Conservation (phyloP, 1,140 invertebrate genomes). For the Neodiprion lecontei region DNA sequence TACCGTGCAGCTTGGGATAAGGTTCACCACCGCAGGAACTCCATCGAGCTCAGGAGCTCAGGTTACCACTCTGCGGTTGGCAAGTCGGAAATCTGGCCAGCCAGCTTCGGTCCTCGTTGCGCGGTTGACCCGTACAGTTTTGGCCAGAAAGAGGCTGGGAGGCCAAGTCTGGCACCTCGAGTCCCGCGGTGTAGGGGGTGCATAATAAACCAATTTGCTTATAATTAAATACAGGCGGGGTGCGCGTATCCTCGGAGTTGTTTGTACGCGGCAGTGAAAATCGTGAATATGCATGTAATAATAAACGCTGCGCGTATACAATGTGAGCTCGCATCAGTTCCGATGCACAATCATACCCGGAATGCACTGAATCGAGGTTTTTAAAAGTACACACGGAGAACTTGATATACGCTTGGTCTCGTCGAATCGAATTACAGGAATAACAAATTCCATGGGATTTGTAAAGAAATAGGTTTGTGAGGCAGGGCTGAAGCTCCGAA, state of each 20-base stretch:
- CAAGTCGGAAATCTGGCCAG: background rate
- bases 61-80: background rate
- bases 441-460: too few relatives aligned
- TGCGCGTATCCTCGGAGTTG: background rate
- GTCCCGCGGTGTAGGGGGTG: slow-evolving; percentile 16
- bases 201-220: slow-evolving; percentile 51
- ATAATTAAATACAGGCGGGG: slow-evolving; percentile 2
- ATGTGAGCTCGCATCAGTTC: background rate
- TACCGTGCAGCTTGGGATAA: background rate
- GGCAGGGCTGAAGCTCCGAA: too few relatives aligned
- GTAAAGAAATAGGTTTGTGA: too few relatives aligned
- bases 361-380: background rate
- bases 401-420: too few relatives aligned
- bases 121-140: background rate
- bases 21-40: background rate
- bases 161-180: background rate
- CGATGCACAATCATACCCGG: background rate
- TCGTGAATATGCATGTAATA: background rate
- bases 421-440: too few relatives aligned
- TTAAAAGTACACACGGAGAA: too few relatives aligned
- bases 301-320: background rate
- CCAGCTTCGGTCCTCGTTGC: background rate
- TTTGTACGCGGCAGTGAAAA: background rate
- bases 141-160: background rate
- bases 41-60: background rate